A percentile compares a stretch with the other conserved stretches of the same genome.
These are phyloP conservation scores for Morpho achilles DNA, from an alignment of 2,888 invertebrate genomes.

Conservation along the genomic window DNA sequence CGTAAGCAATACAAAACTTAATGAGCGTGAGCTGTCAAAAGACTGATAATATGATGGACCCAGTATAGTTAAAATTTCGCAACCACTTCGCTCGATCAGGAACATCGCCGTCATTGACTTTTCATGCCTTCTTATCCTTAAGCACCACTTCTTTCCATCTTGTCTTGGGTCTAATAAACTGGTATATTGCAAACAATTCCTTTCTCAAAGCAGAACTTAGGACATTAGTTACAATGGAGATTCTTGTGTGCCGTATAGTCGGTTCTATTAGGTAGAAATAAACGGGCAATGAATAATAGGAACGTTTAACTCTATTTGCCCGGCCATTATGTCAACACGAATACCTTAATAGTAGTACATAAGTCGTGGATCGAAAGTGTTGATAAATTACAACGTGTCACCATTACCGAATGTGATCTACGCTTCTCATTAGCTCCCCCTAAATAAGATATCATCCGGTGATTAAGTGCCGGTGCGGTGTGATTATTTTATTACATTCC, in stretches of 20 bases:
- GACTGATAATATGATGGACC: no score
- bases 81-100: no score
- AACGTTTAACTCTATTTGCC: slow-evolving; percentile 61
- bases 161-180: neutral
- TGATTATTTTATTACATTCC: slow-evolving; percentile 75
- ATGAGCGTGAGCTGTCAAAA: no score
- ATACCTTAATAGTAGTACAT: slow-evolving; percentile 64
- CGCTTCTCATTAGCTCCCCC: slow-evolving; percentile 69
- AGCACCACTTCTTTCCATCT: no score
- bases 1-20: no score
- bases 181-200: neutral
- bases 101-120: no score
- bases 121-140: no score
- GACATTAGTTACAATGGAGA: slow-evolving; percentile 5
- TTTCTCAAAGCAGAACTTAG: slow-evolving; percentile 3
- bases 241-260: slow-evolving; percentile 7
- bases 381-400: slow-evolving; percentile 70
- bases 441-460: slow-evolving; percentile 71
- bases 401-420: slow-evolving; percentile 74
- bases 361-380: slow-evolving; percentile 72
- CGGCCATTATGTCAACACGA: slow-evolving; percentile 72
- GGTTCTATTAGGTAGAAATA: slow-evolving; percentile 22
- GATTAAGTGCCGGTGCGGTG: slow-evolving; percentile 59
- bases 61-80: no score
- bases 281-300: slow-evolving; percentile 47